These are phyloP conservation scores for Leuciscus waleckii DNA, from an alignment of 2,797 vertebrate species.

Conservation along the genomic window DNA sequence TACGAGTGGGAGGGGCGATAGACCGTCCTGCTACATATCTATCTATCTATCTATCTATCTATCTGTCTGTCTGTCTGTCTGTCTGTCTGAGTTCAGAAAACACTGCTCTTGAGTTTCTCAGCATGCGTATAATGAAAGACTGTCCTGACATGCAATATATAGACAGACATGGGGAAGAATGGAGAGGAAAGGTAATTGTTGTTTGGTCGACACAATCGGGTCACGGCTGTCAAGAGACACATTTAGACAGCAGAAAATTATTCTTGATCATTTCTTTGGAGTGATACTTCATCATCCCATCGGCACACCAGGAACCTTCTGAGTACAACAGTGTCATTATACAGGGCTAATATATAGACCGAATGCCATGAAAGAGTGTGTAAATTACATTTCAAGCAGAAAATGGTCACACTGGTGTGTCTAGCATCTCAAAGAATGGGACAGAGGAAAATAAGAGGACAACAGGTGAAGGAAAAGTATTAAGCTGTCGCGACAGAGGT, in stretches of 20 bases:
- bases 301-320: background rate
- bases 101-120: background rate
- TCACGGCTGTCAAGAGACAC: conserved; percentile 49
- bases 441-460: background rate
- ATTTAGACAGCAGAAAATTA: conserved; percentile 33
- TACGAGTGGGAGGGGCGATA: too few relatives aligned
- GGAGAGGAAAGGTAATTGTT: conserved; percentile 43
- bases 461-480: background rate
- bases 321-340: conserved; percentile 32
- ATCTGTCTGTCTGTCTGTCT: too few relatives aligned
- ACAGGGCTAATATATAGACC: background rate
- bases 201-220: conserved; percentile 44
- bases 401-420: background rate
- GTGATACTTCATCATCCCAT: conserved; percentile 36
- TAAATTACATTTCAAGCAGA: background rate
- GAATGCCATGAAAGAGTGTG: background rate
- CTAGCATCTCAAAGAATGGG: background rate
- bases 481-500: background rate
- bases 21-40: background rate
- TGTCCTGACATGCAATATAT: conserved; percentile 21
- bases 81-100: too few relatives aligned
- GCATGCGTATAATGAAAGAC: conserved; percentile 1
- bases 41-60: background rate
- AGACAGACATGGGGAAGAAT: conserved; percentile 14
- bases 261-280: conserved; percentile 47